Conservation (phyloP, 2,888 invertebrate species). For the Corythucha ciliata region DNA sequence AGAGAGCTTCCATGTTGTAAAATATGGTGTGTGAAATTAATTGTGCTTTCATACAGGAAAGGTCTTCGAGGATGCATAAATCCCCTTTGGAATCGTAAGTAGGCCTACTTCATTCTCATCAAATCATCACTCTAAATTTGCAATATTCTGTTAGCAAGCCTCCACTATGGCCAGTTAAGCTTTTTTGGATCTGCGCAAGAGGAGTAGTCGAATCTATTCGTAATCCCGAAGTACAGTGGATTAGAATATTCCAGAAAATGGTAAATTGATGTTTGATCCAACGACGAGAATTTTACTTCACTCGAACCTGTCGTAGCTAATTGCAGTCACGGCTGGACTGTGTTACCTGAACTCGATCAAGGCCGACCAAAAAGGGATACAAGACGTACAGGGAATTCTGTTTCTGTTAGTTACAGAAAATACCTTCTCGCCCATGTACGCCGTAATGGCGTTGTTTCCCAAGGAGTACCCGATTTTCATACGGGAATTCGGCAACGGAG, state of each 20-base stretch:
- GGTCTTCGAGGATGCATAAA: too few species aligned
- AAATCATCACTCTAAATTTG: too few species aligned
- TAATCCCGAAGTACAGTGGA: conserved; percentile 68
- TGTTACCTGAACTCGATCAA: conserved; percentile 70
- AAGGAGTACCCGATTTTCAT: conserved; percentile 68
- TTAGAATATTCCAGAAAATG: conserved; percentile 71
- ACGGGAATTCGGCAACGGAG: conserved; percentile 70
- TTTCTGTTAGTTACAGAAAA: conserved; percentile 84
- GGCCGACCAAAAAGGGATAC: conserved; percentile 69
- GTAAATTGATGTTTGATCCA: conserved; percentile 47
- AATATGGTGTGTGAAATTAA: too few species aligned
- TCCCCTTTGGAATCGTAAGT: too few species aligned
- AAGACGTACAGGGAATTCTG: conserved; percentile 77
- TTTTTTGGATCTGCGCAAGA: conserved; percentile 67
- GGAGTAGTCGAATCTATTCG: conserved; percentile 62
- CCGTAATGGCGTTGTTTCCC: conserved; percentile 74
- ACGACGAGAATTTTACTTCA: not conserved
- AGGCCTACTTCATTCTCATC: too few species aligned
- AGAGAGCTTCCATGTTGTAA: not conserved
- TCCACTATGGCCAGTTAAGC: conserved; percentile 60
- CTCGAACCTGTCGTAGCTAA: conserved; percentile 41
- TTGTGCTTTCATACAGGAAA: too few species aligned
- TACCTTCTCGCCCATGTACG: conserved; percentile 85
- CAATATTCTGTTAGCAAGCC: too few species aligned
- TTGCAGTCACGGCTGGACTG: conserved; percentile 69